These are phyloP conservation scores for Mirza zaza DNA, from an alignment of 2,113 vertebrate species.

Conservation along the genomic window DNA sequence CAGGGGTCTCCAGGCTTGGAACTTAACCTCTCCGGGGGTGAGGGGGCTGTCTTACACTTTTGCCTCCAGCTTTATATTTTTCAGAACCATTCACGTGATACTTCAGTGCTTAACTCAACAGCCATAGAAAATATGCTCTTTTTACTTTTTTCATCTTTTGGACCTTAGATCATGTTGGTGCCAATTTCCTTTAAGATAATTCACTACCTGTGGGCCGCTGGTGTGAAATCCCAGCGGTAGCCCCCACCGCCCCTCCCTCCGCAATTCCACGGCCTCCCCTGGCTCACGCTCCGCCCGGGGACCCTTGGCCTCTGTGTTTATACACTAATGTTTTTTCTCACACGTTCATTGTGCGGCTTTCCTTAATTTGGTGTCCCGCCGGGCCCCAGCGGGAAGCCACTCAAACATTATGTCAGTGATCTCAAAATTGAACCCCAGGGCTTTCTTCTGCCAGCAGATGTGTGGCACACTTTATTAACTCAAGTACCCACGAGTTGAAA, in stretches of 20 bases:
- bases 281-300: slow-evolving; percentile 55
- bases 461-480: slow-evolving; percentile 93
- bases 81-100: slow-evolving; percentile 34
- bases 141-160: slow-evolving; percentile 56
- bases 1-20: not conserved
- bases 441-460: slow-evolving; percentile 91
- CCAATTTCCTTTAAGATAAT: slow-evolving; percentile 85
- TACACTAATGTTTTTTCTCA: slow-evolving; percentile 87
- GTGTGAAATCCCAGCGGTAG: slow-evolving; percentile 51
- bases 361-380: slow-evolving; percentile 88
- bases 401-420: slow-evolving; percentile 88
- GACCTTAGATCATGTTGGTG: slow-evolving; percentile 75
- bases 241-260: not conserved
- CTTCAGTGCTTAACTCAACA: slow-evolving; percentile 37
- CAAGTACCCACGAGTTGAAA: slow-evolving; percentile 89
- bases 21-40: not conserved
- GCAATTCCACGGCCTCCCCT: slow-evolving; percentile 35
- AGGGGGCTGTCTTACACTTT: not conserved
- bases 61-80: slow-evolving; percentile 29
- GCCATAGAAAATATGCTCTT: slow-evolving; percentile 58
- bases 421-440: slow-evolving; percentile 86
- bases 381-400: slow-evolving; percentile 84
- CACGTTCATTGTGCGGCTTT: slow-evolving; percentile 86
- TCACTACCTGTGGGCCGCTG: slow-evolving; percentile 74
- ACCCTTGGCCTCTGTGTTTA: slow-evolving; percentile 84